A percentile compares a stretch with the other conserved stretches of the same genome.
phyloP scores from a whole-genome alignment of 2,888 invertebrate genomes.

The Himalopsyche japonica region DNA sequence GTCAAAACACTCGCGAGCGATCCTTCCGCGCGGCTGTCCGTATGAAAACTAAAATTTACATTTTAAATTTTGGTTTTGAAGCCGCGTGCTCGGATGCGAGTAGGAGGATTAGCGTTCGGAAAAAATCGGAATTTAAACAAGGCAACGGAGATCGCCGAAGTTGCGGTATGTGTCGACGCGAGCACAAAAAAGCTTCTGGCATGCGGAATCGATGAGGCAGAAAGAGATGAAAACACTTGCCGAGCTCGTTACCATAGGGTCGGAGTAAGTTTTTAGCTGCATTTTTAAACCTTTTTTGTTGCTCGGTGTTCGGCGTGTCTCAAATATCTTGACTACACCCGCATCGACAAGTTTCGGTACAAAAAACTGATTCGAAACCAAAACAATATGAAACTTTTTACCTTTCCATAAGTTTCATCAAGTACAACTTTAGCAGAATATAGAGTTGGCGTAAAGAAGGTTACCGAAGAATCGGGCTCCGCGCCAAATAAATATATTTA shows the following conservation, averaged over 20 bases:
- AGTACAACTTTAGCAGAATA: no score
- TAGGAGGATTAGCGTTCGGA: constrained; percentile 30
- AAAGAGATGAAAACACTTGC: background rate
- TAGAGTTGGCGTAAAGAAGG: no score
- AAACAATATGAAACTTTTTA: no score
- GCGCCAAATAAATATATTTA: no score
- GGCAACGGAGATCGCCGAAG: constrained; percentile 23
- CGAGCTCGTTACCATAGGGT: constrained; percentile 4
- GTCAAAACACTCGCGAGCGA: background rate
- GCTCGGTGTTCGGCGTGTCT: background rate
- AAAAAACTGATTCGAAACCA: background rate
- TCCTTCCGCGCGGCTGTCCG: background rate
- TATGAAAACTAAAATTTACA: constrained; percentile 13
- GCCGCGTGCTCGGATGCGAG: constrained; percentile 6
- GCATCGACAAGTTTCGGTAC: background rate
- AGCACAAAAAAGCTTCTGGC: constrained; percentile 8
- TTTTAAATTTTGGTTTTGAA: constrained; percentile 12
- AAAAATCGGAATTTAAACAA: constrained; percentile 35
- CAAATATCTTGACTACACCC: background rate
- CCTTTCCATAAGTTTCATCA: no score
- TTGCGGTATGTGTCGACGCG: background rate
- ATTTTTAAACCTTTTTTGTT: background rate
- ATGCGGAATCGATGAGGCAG: background rate
- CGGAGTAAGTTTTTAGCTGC: background rate
- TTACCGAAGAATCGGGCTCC: no score